Base-by-base conservation (phyloP, 2,797 vertebrate genomes). In the Nannoperca australis region DNA sequence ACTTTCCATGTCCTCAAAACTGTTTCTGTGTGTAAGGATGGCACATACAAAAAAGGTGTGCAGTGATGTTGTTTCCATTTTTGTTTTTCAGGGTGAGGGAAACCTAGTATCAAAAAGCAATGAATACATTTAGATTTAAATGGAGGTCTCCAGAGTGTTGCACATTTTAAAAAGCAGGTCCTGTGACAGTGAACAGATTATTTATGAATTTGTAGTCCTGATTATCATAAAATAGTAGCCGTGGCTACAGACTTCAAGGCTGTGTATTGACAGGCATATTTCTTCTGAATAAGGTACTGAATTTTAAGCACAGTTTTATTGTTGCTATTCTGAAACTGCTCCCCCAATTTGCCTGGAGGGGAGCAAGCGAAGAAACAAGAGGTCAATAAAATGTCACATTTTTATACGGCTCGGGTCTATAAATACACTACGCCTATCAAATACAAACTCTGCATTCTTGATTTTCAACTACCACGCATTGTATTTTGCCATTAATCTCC, bases 1-100 rank as follows among this genome's bases (percentile, higher is more conserved):
- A 88, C 77, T 85, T 89, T 91, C 74, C 73, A 67, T 83, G 87
- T 64, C 82, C 87, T 87, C 22, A 63, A 82, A 88, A 85, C 78
- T 74, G 70, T 73, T 83, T 80, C 49, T 69, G 42, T 8, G 15
- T 55, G 53, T 61, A n/a, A 85, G 68, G 49, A 27, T 38, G 34
- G 15, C 49, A 27, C 27, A 50, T 65, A 34, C 24, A 49, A 69
- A 69, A 32, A 7, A 14, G 17, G 15, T 2, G 18, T 12, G 18
- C 12, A 61, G 27, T n/a, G n/a, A 20, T 44, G 36, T 12, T 40
- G 30, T 51, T 72, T n/a, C 7, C 7, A 2, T 54, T 40, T 71
- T 65, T 50, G 1, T 22, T 47, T 45, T 24, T 65, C 9, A 3
- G n/a, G 20, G 45, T 51, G 32, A 78, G 54, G 50, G 60, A 84